A percentile compares a stretch with the other conserved stretches of the same genome.
Evolutionary conservation across 2,888 invertebrate genomes (phyloP).

Genomic region (Sinelater perroti): DNA sequence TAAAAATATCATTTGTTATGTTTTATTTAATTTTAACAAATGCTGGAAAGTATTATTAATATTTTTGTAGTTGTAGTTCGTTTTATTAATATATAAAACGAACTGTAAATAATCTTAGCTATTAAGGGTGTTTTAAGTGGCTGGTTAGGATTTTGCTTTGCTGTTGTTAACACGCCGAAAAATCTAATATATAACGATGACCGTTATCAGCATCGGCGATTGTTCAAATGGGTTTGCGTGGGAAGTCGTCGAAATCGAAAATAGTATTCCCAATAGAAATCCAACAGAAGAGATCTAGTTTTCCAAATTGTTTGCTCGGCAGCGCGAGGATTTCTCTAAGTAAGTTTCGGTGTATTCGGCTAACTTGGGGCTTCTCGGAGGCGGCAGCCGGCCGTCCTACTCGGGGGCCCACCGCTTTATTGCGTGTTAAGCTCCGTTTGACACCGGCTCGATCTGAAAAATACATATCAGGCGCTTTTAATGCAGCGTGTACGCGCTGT

Average conservation of each 20-base stretch:
- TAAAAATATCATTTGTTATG: too few species aligned
- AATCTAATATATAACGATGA: slow-evolving; percentile 14
- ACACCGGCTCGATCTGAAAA: slow-evolving; percentile 32
- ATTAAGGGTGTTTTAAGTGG: too few species aligned
- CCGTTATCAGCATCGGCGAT: slow-evolving; percentile 9
- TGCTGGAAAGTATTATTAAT: too few species aligned
- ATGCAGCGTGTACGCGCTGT: slow-evolving; percentile 30
- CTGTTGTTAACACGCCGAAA: slow-evolving; percentile 18
- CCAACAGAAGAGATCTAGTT: slow-evolving; percentile 28
- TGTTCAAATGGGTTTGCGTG: slow-evolving; percentile 12
- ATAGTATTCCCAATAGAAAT: slow-evolving; percentile 30
- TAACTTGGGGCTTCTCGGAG: slow-evolving; percentile 31
- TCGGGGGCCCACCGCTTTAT: slow-evolving; percentile 34
- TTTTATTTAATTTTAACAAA: too few species aligned
- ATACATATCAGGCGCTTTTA: slow-evolving; percentile 34
- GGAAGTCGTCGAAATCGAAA: slow-evolving; percentile 30
- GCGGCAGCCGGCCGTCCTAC: slow-evolving; percentile 28
- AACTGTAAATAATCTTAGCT: too few species aligned
- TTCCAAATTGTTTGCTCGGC: slow-evolving; percentile 36
- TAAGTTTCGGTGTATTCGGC: slow-evolving; percentile 44
- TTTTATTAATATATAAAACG: too few species aligned
- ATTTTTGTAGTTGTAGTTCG: too few species aligned
- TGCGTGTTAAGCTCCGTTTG: slow-evolving; percentile 37
- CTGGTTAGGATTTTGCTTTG: not conserved
- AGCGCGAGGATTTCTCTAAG: slow-evolving; percentile 38